Evolutionary conservation across 2,888 invertebrate species (phyloP).

Genomic region (Drosophila ochracea): DNA sequence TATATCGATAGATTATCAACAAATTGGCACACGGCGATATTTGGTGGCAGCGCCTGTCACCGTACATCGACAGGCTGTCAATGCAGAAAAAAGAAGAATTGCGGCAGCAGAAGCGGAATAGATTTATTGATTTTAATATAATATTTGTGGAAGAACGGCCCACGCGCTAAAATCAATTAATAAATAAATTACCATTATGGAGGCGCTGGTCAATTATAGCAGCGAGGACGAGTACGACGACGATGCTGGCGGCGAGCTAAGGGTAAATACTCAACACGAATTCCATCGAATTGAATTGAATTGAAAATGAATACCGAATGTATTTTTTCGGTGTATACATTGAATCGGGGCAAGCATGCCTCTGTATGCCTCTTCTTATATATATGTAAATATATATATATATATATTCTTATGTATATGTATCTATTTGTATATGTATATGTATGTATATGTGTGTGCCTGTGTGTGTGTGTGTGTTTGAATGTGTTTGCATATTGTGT

Average conservation of each 20-base stretch:
- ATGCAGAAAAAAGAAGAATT: slow-evolving; percentile 26
- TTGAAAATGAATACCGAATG: slow-evolving; percentile 41
- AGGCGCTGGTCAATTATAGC: slow-evolving; percentile 91
- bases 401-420: too few species aligned
- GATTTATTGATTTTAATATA: slow-evolving; percentile 57
- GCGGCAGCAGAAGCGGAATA: slow-evolving; percentile 32
- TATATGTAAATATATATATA: too few species aligned
- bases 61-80: slow-evolving; percentile 20
- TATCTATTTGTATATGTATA: too few species aligned
- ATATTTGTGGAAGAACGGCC: slow-evolving; percentile 8
- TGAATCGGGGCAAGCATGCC: slow-evolving; percentile 31
- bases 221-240: slow-evolving; percentile 91
- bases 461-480: slow-evolving; percentile 1
- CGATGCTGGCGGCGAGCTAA: slow-evolving; percentile 75
- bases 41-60: neutral
- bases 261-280: slow-evolving; percentile 78
- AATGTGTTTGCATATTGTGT: slow-evolving; percentile 18
- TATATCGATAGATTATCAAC: slow-evolving; percentile 18
- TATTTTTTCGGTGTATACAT: slow-evolving; percentile 52
- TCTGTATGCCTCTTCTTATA: slow-evolving; percentile 1
- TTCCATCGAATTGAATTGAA: slow-evolving; percentile 1
- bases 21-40: slow-evolving; percentile 1
- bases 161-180: slow-evolving; percentile 16
- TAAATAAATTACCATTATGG: slow-evolving; percentile 86
- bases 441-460: neutral